Conservation (phyloP, 2,113 vertebrate species). For the Rafetus swinhoei region DNA sequence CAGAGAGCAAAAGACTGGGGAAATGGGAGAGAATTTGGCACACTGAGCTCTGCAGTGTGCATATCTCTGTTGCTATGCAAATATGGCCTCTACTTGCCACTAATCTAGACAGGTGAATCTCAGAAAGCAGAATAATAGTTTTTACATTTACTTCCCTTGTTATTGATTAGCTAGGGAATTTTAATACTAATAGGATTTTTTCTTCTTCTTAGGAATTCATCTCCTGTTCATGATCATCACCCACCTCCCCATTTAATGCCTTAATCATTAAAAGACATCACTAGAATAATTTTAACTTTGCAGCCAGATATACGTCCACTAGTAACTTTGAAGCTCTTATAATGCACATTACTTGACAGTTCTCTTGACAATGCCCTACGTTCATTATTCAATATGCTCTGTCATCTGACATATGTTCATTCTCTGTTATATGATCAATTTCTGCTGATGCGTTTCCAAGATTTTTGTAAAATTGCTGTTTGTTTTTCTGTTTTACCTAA, state of each 20-base stretch:
- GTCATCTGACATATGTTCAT: background rate
- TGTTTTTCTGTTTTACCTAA: background rate
- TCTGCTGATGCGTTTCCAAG: background rate
- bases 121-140: background rate
- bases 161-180: background rate
- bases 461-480: background rate
- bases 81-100: background rate
- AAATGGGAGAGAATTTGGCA: background rate
- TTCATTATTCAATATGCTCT: background rate
- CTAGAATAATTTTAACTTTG: background rate
- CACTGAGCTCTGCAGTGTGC: background rate
- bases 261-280: accelerated
- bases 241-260: background rate
- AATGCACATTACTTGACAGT: background rate
- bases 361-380: background rate
- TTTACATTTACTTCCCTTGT: background rate
- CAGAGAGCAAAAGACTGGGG: background rate
- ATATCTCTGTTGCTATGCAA: background rate
- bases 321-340: background rate
- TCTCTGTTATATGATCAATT: background rate
- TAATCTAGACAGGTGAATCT: background rate
- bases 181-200: accelerated
- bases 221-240: background rate
- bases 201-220: background rate
- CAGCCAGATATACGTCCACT: background rate